A percentile compares a stretch with the other conserved stretches of the same genome.
Evolutionary conservation across 2,888 invertebrate genomes (phyloP).

Genomic region (Acronicta psi): DNA sequence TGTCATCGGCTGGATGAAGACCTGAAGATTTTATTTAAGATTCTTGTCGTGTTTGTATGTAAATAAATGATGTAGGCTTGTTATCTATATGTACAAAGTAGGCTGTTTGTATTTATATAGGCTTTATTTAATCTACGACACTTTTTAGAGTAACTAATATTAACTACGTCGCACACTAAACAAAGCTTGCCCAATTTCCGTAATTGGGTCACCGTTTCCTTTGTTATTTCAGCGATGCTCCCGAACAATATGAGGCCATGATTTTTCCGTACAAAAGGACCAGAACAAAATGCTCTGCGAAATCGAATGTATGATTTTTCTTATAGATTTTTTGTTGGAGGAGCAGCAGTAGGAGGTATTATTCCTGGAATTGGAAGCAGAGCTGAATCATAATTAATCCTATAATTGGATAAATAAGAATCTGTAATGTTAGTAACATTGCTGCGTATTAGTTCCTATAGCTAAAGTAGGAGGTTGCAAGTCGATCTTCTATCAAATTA

Average conservation of each 20-base stretch:
- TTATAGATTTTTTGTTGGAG: conserved; percentile 20
- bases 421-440: too few relatives aligned
- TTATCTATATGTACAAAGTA: too few relatives aligned
- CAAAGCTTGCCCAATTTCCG: conserved; percentile 7
- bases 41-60: not conserved
- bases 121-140: conserved; percentile 3
- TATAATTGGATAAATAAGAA: not conserved
- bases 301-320: conserved; percentile 27
- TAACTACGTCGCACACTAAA: conserved; percentile 14
- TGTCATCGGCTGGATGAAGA: conserved; percentile 21
- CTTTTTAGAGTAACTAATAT: not conserved
- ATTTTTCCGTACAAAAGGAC: conserved; percentile 1
- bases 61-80: too few relatives aligned
- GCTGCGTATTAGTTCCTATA: not conserved
- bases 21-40: conserved; percentile 12
- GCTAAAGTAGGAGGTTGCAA: conserved; percentile 9
- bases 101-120: not conserved
- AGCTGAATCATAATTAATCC: not conserved
- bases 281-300: conserved; percentile 1
- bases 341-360: not conserved
- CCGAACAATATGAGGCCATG: conserved; percentile 12
- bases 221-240: conserved; percentile 30
- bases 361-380: not conserved
- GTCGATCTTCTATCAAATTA: not conserved
- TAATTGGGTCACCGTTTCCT: conserved; percentile 39